Evolutionary conservation across 2,797 vertebrate genomes (phyloP).

Genomic region (Platalea minor): DNA sequence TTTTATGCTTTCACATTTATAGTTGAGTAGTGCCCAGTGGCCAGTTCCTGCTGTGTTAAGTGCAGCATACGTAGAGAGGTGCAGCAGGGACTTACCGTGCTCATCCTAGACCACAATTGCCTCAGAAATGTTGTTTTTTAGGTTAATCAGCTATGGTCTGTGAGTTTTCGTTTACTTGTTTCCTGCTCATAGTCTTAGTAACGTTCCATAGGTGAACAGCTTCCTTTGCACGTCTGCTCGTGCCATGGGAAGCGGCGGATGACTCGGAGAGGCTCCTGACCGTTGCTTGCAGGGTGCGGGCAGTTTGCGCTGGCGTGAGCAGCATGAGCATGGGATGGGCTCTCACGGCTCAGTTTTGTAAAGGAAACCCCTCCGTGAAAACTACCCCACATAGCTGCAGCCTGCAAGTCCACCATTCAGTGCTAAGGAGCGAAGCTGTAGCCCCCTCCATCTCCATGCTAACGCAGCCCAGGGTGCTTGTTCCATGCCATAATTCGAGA

Average conservation of each 20-base stretch:
- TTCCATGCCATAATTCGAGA: background rate
- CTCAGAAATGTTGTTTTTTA: background rate
- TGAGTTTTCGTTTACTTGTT: background rate
- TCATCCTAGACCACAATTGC: background rate
- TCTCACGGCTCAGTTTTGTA: background rate
- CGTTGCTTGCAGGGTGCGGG: rapidly evolving
- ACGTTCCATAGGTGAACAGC: rapidly evolving
- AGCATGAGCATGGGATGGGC: background rate
- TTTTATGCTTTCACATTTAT: background rate
- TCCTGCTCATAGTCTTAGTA: background rate
- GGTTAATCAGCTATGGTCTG: background rate
- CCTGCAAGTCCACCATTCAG: background rate
- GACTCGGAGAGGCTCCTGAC: rapidly evolving
- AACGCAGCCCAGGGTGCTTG: background rate
- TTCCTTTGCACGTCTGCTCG: rapidly evolving
- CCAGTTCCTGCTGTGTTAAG: background rate
- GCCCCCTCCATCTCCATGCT: background rate
- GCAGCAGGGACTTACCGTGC: background rate
- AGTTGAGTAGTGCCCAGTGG: background rate
- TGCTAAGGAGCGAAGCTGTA: background rate
- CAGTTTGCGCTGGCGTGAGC: background rate
- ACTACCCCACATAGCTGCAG: background rate
- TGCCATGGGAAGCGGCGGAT: background rate
- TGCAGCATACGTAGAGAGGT: background rate
- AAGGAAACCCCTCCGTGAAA: background rate